These are phyloP conservation scores for Nudaria mundana DNA, from an alignment of 2,888 invertebrate species.

Conservation along the genomic window DNA sequence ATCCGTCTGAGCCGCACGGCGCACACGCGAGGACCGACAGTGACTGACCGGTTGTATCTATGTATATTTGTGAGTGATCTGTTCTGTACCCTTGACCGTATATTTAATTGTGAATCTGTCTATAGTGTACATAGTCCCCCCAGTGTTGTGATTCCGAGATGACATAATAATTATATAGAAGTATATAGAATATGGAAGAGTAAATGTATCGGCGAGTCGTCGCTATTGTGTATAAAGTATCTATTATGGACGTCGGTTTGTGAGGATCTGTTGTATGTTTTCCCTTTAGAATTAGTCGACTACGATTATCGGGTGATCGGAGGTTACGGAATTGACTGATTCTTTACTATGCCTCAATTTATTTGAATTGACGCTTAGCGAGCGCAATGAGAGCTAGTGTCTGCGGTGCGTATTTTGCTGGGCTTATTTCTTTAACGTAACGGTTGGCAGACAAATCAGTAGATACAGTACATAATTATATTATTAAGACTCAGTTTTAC, in stretches of 20 bases:
- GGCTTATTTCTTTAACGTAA: background rate
- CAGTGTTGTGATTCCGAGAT: conserved; percentile 69
- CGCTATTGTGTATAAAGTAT: conserved; percentile 40
- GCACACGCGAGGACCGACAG: too few species aligned
- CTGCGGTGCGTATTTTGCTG: conserved; percentile 34
- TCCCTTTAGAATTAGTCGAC: conserved; percentile 40
- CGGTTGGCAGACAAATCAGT: too few species aligned
- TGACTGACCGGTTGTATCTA: conserved; percentile 66
- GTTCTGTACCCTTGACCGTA: conserved; percentile 53
- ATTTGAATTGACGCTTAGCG: conserved; percentile 35
- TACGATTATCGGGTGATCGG: conserved; percentile 33
- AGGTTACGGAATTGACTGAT: conserved; percentile 61
- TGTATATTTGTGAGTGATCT: conserved; percentile 69
- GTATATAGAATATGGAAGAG: conserved; percentile 30
- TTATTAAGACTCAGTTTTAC: conserved; percentile 9
- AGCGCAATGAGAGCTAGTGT: conserved; percentile 26
- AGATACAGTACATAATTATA: too few species aligned
- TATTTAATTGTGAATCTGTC: conserved; percentile 66
- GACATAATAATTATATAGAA: conserved; percentile 42
- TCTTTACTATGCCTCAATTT: conserved; percentile 55
- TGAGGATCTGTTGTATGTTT: conserved; percentile 46
- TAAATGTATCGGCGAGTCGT: conserved; percentile 36
- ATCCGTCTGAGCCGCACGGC: conserved; percentile 86
- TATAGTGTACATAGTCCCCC: conserved; percentile 65
- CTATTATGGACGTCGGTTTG: conserved; percentile 39